Percentiles rank a stretch among this genome's conserved stretches.
Conservation (phyloP, 2,113 vertebrate species). For the Silurus glanis region DNA sequence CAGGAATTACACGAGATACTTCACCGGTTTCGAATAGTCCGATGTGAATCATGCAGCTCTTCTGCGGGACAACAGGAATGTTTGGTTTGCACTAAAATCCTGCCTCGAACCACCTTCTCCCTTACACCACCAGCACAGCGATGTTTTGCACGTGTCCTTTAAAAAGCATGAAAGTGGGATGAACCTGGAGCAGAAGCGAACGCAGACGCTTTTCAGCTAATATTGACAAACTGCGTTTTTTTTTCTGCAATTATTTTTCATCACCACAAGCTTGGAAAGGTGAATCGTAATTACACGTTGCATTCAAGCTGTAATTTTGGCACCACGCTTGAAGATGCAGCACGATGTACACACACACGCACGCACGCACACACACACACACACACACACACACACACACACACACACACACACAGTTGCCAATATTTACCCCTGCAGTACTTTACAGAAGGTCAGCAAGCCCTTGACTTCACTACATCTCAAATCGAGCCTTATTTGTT, state of each 20-base stretch:
- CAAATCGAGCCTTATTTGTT: not conserved
- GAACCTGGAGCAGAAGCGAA: not conserved
- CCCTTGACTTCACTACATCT: constrained; percentile 33
- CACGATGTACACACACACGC: not conserved
- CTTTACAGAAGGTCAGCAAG: not conserved
- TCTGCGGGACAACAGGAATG: constrained; percentile 35
- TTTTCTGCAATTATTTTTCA: constrained; percentile 20
- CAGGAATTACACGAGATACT: constrained; percentile 20
- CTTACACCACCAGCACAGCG: constrained; percentile 4
- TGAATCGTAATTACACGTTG: constrained; percentile 34
- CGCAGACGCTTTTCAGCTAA: not conserved
- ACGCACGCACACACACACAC: constrained; percentile 6
- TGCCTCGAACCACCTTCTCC: constrained; percentile 33
- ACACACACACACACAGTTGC: too few relatives aligned
- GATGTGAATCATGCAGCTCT: constrained; percentile 8
- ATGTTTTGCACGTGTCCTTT: constrained; percentile 33
- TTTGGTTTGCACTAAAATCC: constrained; percentile 40
- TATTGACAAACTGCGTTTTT: not conserved
- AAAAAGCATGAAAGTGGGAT: not conserved
- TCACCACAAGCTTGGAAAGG: constrained; percentile 4
- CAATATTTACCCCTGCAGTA: not conserved
- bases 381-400: not conserved
- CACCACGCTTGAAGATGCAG: not conserved
- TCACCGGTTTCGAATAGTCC: constrained; percentile 36
- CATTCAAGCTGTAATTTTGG: constrained; percentile 6